Percentiles rank a stretch among this genome's conserved stretches.
phyloP scores from a whole-genome alignment of 2,888 invertebrate genomes.

The Yponomeuta cagnagella region DNA sequence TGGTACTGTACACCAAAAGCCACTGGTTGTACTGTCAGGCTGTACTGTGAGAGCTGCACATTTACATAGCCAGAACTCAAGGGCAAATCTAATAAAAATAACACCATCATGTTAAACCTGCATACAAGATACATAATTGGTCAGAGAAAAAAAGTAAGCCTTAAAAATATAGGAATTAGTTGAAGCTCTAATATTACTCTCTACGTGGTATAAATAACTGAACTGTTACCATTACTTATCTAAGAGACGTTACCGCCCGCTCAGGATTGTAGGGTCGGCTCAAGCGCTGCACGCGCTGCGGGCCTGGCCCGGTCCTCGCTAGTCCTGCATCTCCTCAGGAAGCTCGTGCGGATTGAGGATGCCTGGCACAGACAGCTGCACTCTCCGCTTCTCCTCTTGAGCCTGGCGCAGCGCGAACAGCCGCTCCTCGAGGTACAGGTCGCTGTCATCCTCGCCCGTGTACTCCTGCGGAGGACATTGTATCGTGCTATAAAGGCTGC shows the following conservation, averaged over 20 bases:
- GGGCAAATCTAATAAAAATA: background rate
- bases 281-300: no score
- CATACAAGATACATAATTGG: background rate
- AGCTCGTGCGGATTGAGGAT: constrained; percentile 97
- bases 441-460: constrained; percentile 98
- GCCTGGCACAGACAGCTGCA: constrained; percentile 96
- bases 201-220: constrained; percentile 24
- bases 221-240: constrained; percentile 31
- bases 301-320: constrained; percentile 25
- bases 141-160: background rate
- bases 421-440: constrained; percentile 97
- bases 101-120: background rate
- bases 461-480: constrained; percentile 84
- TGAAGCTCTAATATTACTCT: constrained; percentile 19
- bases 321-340: constrained; percentile 97
- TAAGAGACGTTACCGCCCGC: background rate
- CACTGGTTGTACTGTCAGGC: no score
- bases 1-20: no score
- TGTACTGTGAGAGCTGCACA: background rate
- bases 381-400: constrained; percentile 94
- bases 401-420: constrained; percentile 91
- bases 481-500: background rate
- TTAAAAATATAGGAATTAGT: constrained; percentile 1
- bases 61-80: constrained; percentile 7
- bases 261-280: no score